Percentiles rank a stretch among this genome's conserved stretches.
These are phyloP conservation scores for Potamilus streckersoni DNA, from an alignment of 1,140 invertebrate species.

Conservation along the genomic window DNA sequence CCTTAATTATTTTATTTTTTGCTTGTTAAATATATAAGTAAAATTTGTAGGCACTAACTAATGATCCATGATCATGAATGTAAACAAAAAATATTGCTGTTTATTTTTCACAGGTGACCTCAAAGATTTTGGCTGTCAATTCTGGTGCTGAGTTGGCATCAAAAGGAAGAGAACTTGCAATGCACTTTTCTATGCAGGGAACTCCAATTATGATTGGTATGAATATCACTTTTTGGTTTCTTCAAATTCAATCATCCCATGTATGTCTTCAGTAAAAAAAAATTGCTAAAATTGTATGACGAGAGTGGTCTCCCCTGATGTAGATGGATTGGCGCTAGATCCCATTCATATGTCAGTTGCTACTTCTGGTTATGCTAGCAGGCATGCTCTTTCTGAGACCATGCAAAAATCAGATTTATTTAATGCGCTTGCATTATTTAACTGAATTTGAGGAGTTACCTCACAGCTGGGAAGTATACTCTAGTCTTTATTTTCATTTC, in stretches of 20 bases:
- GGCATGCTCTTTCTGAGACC: neutral
- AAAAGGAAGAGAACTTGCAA: conserved; percentile 82
- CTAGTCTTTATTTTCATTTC: too few species aligned
- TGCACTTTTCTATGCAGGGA: conserved; percentile 93
- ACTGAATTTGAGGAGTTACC: neutral
- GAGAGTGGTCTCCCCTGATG: neutral
- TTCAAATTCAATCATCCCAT: too few species aligned
- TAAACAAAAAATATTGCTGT: neutral
- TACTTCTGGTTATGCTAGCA: neutral
- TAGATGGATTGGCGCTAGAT: too few species aligned
- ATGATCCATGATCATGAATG: too few species aligned
- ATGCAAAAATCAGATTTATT: neutral
- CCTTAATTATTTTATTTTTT: too few species aligned
- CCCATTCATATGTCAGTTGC: neutral
- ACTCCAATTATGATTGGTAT: conserved; percentile 95
- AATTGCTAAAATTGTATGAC: neutral
- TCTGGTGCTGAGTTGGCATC: conserved; percentile 86
- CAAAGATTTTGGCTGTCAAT: conserved; percentile 86
- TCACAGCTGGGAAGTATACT: too few species aligned
- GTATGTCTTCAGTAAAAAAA: neutral
- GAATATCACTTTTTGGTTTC: neutral
- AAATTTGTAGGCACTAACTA: too few species aligned
- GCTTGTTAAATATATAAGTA: too few species aligned
- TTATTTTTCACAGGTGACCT: conserved; percentile 73
- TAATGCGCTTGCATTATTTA: neutral